A percentile compares a stretch with the other conserved stretches of the same genome.
phyloP scores from a whole-genome alignment of 1,140 invertebrate species.

The Triops cancriformis region DNA sequence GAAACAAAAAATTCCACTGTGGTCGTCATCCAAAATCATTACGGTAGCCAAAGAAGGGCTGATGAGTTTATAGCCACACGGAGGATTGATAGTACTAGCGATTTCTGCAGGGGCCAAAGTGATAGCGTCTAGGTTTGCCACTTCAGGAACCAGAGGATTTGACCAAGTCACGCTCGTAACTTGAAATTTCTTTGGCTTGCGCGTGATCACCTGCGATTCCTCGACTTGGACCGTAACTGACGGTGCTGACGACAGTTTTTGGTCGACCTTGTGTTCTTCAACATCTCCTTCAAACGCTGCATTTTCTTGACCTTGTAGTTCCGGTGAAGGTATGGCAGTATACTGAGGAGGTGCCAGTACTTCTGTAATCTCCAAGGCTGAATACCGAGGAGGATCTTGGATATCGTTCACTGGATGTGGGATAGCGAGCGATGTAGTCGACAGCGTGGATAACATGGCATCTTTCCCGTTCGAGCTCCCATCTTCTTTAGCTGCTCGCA shows the following conservation, averaged over 20 bases:
- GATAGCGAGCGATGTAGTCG: slow-evolving; percentile 25
- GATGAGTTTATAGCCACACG: slow-evolving; percentile 43
- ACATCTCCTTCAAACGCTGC: slow-evolving; percentile 3
- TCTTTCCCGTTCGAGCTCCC: background rate
- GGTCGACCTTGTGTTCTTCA: background rate
- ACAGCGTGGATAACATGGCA: slow-evolving; percentile 8
- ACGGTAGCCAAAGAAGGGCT: slow-evolving; percentile 85
- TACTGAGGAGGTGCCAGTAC: background rate
- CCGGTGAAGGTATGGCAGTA: background rate
- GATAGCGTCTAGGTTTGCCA: background rate
- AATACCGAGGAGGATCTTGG: slow-evolving; percentile 35
- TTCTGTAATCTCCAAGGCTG: background rate
- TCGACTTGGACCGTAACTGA: background rate
- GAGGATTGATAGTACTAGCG: slow-evolving; percentile 34
- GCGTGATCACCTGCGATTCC: background rate
- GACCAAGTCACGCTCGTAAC: background rate
- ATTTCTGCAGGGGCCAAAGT: slow-evolving; percentile 38
- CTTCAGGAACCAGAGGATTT: background rate
- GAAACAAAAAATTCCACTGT: slow-evolving; percentile 93
- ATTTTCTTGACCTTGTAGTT: slow-evolving; percentile 5
- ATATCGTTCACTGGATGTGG: background rate
- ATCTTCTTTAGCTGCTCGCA: slow-evolving; percentile 39
- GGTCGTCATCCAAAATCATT: slow-evolving; percentile 97
- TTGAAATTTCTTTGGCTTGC: background rate
- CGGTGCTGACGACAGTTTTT: no score